Base-by-base conservation (phyloP, 2,113 vertebrate genomes). In the Odontesthes bonariensis region DNA sequence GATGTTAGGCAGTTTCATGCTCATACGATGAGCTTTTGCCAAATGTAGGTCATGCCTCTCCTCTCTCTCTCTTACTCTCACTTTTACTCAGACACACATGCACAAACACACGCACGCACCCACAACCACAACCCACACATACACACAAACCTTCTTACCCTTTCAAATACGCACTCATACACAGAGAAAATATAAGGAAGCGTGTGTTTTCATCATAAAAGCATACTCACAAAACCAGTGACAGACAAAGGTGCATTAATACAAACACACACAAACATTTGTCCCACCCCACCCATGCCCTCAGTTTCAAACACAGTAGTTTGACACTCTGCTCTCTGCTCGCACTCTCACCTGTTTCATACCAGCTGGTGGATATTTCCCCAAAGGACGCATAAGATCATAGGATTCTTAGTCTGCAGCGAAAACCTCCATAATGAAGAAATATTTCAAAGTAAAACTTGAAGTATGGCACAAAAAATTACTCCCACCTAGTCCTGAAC, bases 1-100 rank as follows among this genome's bases (percentile, higher is more conserved):
- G 91, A 92, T 93, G 91, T 91, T 89, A 94, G 93, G 92, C 91
- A 93, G 89, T 93, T 94, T 93, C 91, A 92, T 84, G 85, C 91
- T 89, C 88, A 86, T 92, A 92, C 82, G 87, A 88, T 86, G 88
- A 93, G 92, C 93, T 90, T 49, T 90, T 88, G 86, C 86, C 83
- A 88, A 94, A 95, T 94, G 92, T 92, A 95, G 93, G 93, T 94
- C 94, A 95, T 85, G 90, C 86, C 83, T 89, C 85, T 86, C 77
- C 86, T 81, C 75, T 75, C 55, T 75, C 73, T 65, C 79, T 73
- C 68, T 53, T 65, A 68, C 69, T 55, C 73, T 69, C 83, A 76
- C 81, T 61, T 59, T 61, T 69, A 56, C 56, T 60, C 51, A 51
- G 55, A 65, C 67, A 35, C 46, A 56, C 42, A 27, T 20, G 67